Percentiles rank a stretch among this genome's conserved stretches.
phyloP scores from a whole-genome alignment of 1,140 invertebrate genomes.

The Drosophila arawakana region DNA sequence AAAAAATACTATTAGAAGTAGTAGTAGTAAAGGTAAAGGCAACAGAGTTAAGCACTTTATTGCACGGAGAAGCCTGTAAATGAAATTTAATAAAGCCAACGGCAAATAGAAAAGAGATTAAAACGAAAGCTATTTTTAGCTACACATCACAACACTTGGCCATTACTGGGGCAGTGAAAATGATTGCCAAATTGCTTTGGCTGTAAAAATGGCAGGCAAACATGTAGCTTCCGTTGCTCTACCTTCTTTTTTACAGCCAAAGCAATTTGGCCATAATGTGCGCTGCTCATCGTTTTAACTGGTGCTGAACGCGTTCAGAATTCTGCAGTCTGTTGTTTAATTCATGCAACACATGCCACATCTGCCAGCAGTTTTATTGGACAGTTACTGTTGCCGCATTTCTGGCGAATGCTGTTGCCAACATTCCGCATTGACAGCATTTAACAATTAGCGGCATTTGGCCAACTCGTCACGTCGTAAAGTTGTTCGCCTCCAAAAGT shows the following conservation, averaged over 20 bases:
- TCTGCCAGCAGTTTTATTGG: slow-evolving; percentile 53
- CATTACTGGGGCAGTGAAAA: too few relatives aligned
- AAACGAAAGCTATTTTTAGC: too few relatives aligned
- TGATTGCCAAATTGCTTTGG: not conserved
- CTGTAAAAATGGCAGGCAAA: not conserved
- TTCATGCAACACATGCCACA: slow-evolving; percentile 67
- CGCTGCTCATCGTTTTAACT: slow-evolving; percentile 5
- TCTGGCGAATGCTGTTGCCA: slow-evolving; percentile 41
- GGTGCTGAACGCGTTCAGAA: slow-evolving; percentile 7
- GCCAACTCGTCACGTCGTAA: slow-evolving; percentile 39
- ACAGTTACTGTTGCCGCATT: slow-evolving; percentile 39
- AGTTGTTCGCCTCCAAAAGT: not conserved
- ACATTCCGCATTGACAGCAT: slow-evolving; percentile 39
- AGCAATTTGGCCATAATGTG: slow-evolving; percentile 21
- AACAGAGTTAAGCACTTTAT: too few relatives aligned
- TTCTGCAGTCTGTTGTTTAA: slow-evolving; percentile 52
- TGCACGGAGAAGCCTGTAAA: too few relatives aligned
- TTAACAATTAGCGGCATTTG: slow-evolving; percentile 64
- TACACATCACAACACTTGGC: too few relatives aligned
- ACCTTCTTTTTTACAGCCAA: not conserved
- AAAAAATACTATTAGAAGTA: too few relatives aligned
- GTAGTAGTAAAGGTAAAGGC: too few relatives aligned
- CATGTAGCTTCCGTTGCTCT: too few relatives aligned
- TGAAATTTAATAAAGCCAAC: too few relatives aligned
- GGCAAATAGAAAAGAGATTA: too few relatives aligned